Evolutionary conservation across 2,797 vertebrate species (phyloP).

Genomic region (Lithobates sylvaticus): DNA sequence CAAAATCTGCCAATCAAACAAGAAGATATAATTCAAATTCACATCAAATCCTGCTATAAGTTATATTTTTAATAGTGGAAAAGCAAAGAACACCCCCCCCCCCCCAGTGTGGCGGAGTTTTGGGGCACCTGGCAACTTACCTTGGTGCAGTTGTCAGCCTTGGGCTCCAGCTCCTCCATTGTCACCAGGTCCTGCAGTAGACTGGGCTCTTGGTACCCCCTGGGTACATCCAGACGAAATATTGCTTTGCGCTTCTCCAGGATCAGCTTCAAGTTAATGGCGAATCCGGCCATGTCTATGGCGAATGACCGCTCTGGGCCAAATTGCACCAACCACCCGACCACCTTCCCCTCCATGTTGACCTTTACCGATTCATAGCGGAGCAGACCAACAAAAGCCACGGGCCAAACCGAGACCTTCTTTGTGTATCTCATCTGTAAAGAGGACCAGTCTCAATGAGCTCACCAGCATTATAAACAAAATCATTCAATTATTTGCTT

Average conservation of each 20-base stretch:
- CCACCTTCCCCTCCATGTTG: slow-evolving; percentile 81
- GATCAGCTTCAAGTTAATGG: slow-evolving; percentile 83
- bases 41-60: no score
- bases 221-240: slow-evolving; percentile 84
- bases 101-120: background rate
- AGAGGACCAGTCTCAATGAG: slow-evolving; percentile 4
- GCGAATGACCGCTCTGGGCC: slow-evolving; percentile 88
- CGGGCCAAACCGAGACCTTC: slow-evolving; percentile 89
- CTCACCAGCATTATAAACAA: no score
- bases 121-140: slow-evolving; percentile 66
- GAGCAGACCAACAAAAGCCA: slow-evolving; percentile 90
- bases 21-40: background rate
- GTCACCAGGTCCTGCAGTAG: slow-evolving; percentile 86
- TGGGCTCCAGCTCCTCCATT: slow-evolving; percentile 88
- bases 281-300: slow-evolving; percentile 91
- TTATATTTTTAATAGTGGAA: no score
- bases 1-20: background rate
- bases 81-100: no score
- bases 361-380: slow-evolving; percentile 88
- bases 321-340: slow-evolving; percentile 89
- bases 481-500: no score
- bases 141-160: slow-evolving; percentile 88
- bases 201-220: slow-evolving; percentile 90
- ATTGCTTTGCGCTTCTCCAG: slow-evolving; percentile 80
- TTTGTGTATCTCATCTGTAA: slow-evolving; percentile 88